phyloP scores from a whole-genome alignment of 1,140 invertebrate genomes.

The Brachionus asplanchnoidis region DNA sequence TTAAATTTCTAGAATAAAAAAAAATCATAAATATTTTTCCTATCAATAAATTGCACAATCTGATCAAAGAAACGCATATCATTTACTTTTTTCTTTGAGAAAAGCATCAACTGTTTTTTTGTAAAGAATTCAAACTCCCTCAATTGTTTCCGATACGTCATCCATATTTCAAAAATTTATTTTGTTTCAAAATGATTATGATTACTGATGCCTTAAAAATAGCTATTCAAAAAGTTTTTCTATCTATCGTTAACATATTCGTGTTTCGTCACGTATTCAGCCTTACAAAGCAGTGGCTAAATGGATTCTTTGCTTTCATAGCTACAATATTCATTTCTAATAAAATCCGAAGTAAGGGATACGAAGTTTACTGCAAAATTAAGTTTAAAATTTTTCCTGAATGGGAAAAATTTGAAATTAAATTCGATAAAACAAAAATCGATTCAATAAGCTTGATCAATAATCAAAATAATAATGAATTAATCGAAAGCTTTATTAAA shows the following conservation, averaged over 20 bases:
- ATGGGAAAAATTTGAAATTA: conserved; percentile 18
- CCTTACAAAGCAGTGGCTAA: background rate
- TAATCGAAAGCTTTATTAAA: background rate
- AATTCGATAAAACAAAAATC: background rate
- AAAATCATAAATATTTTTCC: background rate
- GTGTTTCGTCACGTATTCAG: conserved; percentile 10
- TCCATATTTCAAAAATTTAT: background rate
- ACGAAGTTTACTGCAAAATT: background rate
- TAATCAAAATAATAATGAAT: background rate
- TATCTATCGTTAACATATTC: conserved; percentile 1
- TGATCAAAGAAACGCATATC: background rate
- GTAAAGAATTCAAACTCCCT: background rate
- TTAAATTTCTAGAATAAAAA: background rate
- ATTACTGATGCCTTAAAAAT: conserved; percentile 36
- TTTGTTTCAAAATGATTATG: conserved; percentile 22
- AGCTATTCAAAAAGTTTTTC: conserved; percentile 15
- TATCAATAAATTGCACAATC: background rate
- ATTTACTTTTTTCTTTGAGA: background rate
- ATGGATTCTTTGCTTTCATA: conserved; percentile 18
- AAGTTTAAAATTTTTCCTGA: conserved; percentile 32
- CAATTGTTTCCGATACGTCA: background rate
- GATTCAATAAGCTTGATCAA: background rate
- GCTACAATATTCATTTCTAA: conserved; percentile 4
- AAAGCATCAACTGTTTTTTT: background rate
- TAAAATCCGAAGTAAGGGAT: background rate